These are phyloP conservation scores for Trichonephila clavata DNA, from an alignment of 1,140 invertebrate species.

Conservation along the genomic window DNA sequence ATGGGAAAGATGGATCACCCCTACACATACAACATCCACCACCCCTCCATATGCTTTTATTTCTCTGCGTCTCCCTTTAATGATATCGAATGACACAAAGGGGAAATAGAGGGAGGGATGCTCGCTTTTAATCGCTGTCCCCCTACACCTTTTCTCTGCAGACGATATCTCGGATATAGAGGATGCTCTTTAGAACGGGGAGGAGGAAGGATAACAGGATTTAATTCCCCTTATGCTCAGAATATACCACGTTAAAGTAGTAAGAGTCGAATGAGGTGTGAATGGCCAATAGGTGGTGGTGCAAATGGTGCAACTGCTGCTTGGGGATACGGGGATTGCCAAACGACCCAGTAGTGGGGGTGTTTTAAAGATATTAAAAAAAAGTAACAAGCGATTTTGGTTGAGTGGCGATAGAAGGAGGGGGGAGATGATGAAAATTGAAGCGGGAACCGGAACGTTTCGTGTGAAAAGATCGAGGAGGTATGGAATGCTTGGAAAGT, in stretches of 20 bases:
- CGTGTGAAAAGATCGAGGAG: background rate
- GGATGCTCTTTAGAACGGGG: conserved; percentile 50
- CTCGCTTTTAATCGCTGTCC: conserved; percentile 31
- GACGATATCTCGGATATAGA: conserved; percentile 12
- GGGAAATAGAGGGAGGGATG: background rate
- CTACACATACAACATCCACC: conserved; percentile 16
- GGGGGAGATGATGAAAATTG: background rate
- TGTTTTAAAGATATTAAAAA: conserved; percentile 49
- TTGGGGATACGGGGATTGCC: background rate
- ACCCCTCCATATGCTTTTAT: conserved; percentile 65
- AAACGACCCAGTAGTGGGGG: conserved; percentile 30
- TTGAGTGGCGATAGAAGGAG: background rate
- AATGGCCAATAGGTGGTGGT: conserved; percentile 47
- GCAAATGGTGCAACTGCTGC: conserved; percentile 36
- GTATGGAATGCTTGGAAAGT: background rate
- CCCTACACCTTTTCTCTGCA: background rate
- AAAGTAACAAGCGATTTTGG: conserved; percentile 39
- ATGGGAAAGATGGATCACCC: conserved; percentile 70
- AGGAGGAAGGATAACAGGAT: conserved; percentile 27
- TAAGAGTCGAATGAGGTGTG: conserved; percentile 31
- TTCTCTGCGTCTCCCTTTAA: conserved; percentile 48
- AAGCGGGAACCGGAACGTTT: background rate
- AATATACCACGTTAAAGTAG: background rate
- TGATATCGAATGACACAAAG: conserved; percentile 75
- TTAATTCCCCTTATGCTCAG: conserved; percentile 65